phyloP scores from a whole-genome alignment of 2,888 invertebrate genomes.

The Eumerus sabulonum region DNA sequence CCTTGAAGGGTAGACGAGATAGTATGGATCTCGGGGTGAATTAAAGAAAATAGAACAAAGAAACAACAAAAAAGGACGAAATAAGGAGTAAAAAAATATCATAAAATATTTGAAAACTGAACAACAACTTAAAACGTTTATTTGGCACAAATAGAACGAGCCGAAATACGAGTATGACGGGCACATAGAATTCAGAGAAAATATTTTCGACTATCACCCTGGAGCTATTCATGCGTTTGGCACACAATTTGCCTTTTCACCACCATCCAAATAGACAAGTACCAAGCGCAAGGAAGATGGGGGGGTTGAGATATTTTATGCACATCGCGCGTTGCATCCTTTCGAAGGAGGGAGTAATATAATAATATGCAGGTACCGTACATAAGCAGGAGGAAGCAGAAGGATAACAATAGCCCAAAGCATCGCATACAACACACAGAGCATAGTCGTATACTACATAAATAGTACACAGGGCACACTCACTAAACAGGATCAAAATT shows the following conservation, averaged over 20 bases:
- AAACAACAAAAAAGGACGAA: no score
- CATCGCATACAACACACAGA: constrained; percentile 55
- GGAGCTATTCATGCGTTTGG: constrained; percentile 56
- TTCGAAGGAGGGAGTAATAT: constrained; percentile 42
- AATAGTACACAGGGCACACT: no score
- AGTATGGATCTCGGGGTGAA: neutral
- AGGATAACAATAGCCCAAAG: constrained; percentile 57
- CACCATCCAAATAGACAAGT: no score
- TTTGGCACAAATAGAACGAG: constrained; percentile 7
- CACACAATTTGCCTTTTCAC: constrained; percentile 39
- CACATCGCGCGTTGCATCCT: constrained; percentile 44
- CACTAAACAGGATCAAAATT: constrained; percentile 64
- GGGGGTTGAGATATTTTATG: constrained; percentile 40
- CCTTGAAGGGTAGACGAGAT: constrained; percentile 4
- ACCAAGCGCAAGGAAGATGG: neutral
- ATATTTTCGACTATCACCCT: constrained; percentile 51
- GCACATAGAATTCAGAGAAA: constrained; percentile 46
- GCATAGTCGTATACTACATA: no score
- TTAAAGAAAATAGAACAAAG: constrained; percentile 28
- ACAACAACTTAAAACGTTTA: constrained; percentile 15
- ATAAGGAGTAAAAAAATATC: no score
- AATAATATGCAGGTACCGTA: constrained; percentile 48
- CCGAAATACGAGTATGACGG: neutral
- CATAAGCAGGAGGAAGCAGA: neutral
- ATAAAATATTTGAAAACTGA: constrained; percentile 1